These are phyloP conservation scores for Mesorhabditis belari DNA, from an alignment of 2,888 invertebrate species.

Conservation along the genomic window DNA sequence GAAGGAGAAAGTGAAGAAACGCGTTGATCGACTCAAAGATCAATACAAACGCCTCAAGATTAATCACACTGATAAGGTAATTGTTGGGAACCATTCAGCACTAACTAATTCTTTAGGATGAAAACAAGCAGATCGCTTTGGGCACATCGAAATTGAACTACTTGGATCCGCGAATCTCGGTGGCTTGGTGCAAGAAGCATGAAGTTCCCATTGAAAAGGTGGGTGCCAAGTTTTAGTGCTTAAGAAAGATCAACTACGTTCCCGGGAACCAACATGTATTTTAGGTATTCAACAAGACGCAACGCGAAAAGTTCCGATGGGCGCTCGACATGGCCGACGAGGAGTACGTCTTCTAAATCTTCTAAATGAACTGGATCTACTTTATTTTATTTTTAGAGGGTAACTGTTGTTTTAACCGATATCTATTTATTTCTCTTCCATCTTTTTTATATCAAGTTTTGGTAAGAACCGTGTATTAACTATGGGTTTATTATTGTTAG, in stretches of 20 bases:
- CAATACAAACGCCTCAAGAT: slow-evolving; percentile 87
- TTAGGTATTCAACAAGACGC: slow-evolving; percentile 93
- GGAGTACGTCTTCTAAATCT: slow-evolving; percentile 63
- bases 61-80: slow-evolving; percentile 79
- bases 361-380: too few relatives aligned
- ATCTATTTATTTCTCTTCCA: too few relatives aligned
- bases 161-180: slow-evolving; percentile 93
- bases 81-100: background rate
- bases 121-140: slow-evolving; percentile 96
- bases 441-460: too few relatives aligned
- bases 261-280: slow-evolving; percentile 3
- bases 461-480: too few relatives aligned
- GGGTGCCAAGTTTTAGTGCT: too few relatives aligned
- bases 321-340: slow-evolving; percentile 98
- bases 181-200: slow-evolving; percentile 98
- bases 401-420: too few relatives aligned
- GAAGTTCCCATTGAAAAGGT: slow-evolving; percentile 87
- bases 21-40: slow-evolving; percentile 75
- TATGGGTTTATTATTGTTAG: too few relatives aligned
- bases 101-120: slow-evolving; percentile 63
- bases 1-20: slow-evolving; percentile 69
- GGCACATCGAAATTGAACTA: slow-evolving; percentile 98
- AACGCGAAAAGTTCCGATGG: slow-evolving; percentile 98
- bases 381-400: too few relatives aligned
- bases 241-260: too few relatives aligned